Evolutionary conservation across 1,140 invertebrate species (phyloP), one percentile per base, ranked within the genome.

Genomic region (Aphis craccivora): DNA sequence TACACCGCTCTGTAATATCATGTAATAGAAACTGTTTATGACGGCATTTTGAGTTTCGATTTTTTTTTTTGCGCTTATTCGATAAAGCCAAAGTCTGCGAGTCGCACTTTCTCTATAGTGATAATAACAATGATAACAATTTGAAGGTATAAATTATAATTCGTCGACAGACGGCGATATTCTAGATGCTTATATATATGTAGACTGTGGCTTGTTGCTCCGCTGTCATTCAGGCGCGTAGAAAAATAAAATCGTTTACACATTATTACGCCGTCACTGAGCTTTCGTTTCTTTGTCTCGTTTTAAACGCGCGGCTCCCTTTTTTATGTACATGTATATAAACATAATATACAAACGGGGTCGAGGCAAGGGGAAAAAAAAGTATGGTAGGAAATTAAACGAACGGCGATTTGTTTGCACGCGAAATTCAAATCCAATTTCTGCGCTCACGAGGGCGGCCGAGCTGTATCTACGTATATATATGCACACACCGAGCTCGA

Each of bases 391-490:
- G 81, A 93, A 93, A 93, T 93, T 83, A 93, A 84, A 93, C 81
- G 91, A 93, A 93, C 91, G 30, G 30, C 81, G 91, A 93, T 93
- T 93, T 93, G 91, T 93, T 93, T 93, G 48, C 91, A 86, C 81
- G 91, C 81, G 48, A 93, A 93, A 93, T 93, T 93, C 91, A 93
- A 93, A 93, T 93, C 91, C 91, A 93, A 93, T 93, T 93, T 93
- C 91, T 81, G 30, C 30, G 60, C 67, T 48, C 76, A 48, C 30
- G 67, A 37, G 90, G 90, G 25, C 76, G 18, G 22, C 76, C 76
- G 76, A 37, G 35, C 35, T n/a, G 18, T 83, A 35, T 83, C 76
- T 23, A 53, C 37, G 53, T 14, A 86, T n/a, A 6, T 83, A 35
- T 83, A 35, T 23, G 37, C 37, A 88, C 25, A 86, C 37, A 53